Base-by-base conservation (phyloP, 2,113 vertebrate genomes). In the Enhydra lutris region DNA sequence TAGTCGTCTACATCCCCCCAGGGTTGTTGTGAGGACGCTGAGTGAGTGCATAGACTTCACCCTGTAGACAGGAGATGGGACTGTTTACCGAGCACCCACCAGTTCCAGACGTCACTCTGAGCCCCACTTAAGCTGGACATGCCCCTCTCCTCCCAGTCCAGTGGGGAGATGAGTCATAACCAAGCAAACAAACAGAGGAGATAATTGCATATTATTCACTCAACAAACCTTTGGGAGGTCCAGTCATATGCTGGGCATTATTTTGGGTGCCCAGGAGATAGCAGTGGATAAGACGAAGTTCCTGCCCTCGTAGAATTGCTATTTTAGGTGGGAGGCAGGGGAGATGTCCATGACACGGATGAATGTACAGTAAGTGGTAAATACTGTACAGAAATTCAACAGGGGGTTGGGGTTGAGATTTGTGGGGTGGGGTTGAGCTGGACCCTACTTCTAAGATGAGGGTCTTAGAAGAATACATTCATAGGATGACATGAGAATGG, bases 91-190 rank as follows among this genome's bases (percentile, higher is more conserved):
- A 65, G 93, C 34, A n/a, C 91, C 96, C 95, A 61, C 88, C 52
- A 31, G 57, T 87, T 78, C 76, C 50, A 83, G 96, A 83, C 61
- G 11, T 18, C 24, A 18, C 45, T 82, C 91, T 93, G 89, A 96
- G 80, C 78, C 97, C 89, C 3, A 2, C 86, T 69, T 11, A 39
- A 82, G 97, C 39, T 39, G n/a, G 91, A 89, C 95, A 83, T 14
- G 96, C 73, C 93, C 87, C 92, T 93, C 39, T 74, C 94, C 96
- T 96, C 89, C 87, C 80, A 21, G 89, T 82, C 95, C 93, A 80
- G 95, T 18, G 91, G 82, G 85, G 76, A 94, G 85, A 67, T 97
- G 95, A 96, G 55, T 98, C 97, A 96, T 65, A 82, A 31, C 78
- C 85, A 65, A 93, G 74, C 83, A 89, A 96, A 92, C 57, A 86